phyloP scores from a whole-genome alignment of 2,113 vertebrate genomes.

The Pogona vitticeps region DNA sequence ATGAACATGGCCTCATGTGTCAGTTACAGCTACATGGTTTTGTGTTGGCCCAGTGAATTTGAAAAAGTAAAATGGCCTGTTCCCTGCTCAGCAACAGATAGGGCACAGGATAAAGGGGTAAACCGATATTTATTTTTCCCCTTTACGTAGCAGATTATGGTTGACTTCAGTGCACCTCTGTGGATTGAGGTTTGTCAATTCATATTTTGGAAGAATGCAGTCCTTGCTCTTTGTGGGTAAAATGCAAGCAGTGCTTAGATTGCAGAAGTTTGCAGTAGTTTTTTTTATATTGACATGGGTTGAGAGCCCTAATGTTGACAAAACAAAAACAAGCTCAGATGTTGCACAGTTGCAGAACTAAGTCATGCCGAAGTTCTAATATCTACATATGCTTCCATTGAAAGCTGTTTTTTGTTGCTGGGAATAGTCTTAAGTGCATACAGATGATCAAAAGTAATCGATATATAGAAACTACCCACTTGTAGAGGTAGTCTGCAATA shows the following conservation, averaged over 20 bases:
- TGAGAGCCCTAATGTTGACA: background rate
- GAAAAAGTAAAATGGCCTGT: conserved; percentile 14
- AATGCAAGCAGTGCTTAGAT: background rate
- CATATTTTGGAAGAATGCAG: background rate
- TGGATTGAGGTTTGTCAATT: background rate
- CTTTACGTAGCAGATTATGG: background rate
- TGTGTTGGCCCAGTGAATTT: conserved; percentile 46
- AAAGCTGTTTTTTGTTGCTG: background rate
- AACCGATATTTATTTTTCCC: background rate
- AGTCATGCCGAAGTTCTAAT: background rate
- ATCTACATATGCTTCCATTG: background rate
- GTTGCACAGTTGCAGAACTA: background rate
- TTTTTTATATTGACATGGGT: too few relatives aligned
- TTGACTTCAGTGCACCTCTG: background rate
- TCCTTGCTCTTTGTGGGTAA: background rate
- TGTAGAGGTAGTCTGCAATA: background rate
- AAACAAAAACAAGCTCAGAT: background rate
- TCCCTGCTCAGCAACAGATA: conserved; percentile 14
- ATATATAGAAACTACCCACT: background rate
- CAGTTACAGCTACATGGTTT: conserved; percentile 2
- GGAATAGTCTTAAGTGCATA: background rate
- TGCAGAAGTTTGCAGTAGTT: too few relatives aligned
- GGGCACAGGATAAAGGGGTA: background rate
- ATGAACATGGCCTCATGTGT: conserved; percentile 21
- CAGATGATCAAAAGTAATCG: background rate